These are phyloP conservation scores for Erpetoichthys calabaricus DNA, from an alignment of 2,797 vertebrate genomes.

Conservation along the genomic window DNA sequence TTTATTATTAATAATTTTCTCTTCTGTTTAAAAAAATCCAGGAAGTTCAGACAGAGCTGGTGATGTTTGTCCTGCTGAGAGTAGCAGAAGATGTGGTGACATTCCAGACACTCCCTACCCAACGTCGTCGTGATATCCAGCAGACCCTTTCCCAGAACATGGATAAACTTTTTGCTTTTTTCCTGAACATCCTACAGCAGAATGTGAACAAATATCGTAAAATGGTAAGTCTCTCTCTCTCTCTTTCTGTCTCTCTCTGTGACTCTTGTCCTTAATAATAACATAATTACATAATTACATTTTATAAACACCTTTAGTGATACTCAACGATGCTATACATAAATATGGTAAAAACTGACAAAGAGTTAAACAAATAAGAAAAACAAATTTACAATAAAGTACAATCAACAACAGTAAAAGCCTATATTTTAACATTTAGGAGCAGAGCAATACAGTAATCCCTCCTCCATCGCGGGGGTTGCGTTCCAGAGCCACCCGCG, in stretches of 20 bases:
- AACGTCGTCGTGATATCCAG: conserved; percentile 88
- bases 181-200: conserved; percentile 70
- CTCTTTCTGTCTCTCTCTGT: not conserved
- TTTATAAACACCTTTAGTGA: not conserved
- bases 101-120: conserved; percentile 80
- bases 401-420: too few relatives aligned
- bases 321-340: too few relatives aligned
- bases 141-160: conserved; percentile 90
- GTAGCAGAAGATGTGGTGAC: conserved; percentile 93
- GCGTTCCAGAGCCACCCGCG: too few relatives aligned
- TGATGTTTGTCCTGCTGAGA: conserved; percentile 88
- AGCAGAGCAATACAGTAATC: too few relatives aligned
- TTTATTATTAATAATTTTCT: too few relatives aligned
- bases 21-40: conserved; percentile 19
- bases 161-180: conserved; percentile 82
- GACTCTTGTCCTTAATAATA: not conserved
- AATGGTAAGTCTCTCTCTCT: conserved; percentile 46
- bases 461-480: too few relatives aligned
- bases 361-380: too few relatives aligned
- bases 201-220: conserved; percentile 71
- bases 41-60: conserved; percentile 90
- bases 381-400: too few relatives aligned
- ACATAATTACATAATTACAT: not conserved
- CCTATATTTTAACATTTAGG: too few relatives aligned
- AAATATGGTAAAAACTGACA: too few relatives aligned